Percentiles rank a stretch among this genome's conserved stretches.
These are phyloP conservation scores for Cynopterus sphinx DNA, from an alignment of 2,797 vertebrate genomes.

Conservation along the genomic window DNA sequence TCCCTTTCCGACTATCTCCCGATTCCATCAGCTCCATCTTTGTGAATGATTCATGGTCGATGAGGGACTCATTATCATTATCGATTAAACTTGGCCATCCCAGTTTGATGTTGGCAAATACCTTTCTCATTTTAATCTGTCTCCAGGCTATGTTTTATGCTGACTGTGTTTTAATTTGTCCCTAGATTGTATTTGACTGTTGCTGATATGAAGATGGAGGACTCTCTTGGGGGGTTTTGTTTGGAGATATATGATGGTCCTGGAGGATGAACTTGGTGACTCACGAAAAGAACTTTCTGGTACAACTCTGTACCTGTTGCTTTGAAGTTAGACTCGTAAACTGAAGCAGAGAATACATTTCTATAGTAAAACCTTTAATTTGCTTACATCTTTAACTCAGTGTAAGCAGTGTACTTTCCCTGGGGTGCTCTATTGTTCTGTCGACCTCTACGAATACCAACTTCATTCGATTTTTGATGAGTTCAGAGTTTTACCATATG, in stretches of 20 bases:
- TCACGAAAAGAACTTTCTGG: not conserved
- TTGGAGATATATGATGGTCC: not conserved
- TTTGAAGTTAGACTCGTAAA: constrained; percentile 40
- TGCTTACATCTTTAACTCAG: not conserved
- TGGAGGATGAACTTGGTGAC: not conserved
- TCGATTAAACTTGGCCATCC: constrained; percentile 47
- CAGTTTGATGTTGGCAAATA: not conserved
- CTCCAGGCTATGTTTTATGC: constrained; percentile 48
- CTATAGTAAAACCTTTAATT: constrained; percentile 15
- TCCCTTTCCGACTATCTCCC: not conserved
- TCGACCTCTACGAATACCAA: not conserved
- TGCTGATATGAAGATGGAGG: constrained; percentile 49
- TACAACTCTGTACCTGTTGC: not conserved
- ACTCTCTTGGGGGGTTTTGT: not conserved
- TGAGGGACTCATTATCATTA: constrained; percentile 61
- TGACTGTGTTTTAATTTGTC: constrained; percentile 61
- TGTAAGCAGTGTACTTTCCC: not conserved
- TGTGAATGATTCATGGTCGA: constrained; percentile 39
- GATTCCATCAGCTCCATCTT: not conserved
- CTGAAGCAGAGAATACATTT: not conserved
- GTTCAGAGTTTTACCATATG: not conserved
- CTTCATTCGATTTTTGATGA: not conserved
- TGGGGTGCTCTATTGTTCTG: not conserved
- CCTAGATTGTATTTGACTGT: constrained; percentile 47
- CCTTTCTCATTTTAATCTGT: constrained; percentile 54